phyloP scores from a whole-genome alignment of 2,113 vertebrate species.

The Apodemus sylvaticus region DNA sequence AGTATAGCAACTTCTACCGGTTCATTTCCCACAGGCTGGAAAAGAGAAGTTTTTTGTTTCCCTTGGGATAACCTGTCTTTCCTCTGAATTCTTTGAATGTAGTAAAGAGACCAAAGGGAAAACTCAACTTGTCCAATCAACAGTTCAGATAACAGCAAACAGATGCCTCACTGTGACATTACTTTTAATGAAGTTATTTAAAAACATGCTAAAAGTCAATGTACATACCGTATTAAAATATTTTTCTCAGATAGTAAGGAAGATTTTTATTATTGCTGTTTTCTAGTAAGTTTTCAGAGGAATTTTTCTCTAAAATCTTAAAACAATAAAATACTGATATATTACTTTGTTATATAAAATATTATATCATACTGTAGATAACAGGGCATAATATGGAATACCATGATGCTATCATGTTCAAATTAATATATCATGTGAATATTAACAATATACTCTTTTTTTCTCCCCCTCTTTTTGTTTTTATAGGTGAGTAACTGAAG shows the following conservation, averaged over 20 bases:
- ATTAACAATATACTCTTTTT: constrained; percentile 44
- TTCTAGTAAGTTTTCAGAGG: background rate
- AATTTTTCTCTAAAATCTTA: background rate
- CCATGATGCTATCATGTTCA: background rate
- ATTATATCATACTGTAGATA: background rate
- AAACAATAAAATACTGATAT: background rate
- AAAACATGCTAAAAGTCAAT: constrained; percentile 4
- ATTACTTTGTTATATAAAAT: background rate
- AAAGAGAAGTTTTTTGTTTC: background rate
- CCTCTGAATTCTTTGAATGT: background rate
- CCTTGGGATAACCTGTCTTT: constrained; percentile 56
- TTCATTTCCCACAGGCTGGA: background rate
- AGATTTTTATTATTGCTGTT: background rate
- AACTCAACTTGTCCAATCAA: constrained; percentile 12
- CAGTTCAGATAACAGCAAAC: constrained; percentile 58
- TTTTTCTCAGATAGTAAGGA: background rate
- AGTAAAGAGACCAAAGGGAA: constrained; percentile 37
- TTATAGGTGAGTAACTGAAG: constrained; percentile 88
- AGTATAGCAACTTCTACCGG: background rate
- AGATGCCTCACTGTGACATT: constrained; percentile 31
- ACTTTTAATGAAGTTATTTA: constrained; percentile 41
- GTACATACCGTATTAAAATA: background rate
- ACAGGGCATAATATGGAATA: background rate
- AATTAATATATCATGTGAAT: background rate
- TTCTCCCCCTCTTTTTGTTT: constrained; percentile 50